Conservation (phyloP, 2,113 vertebrate species). For the Campylomormyrus numenius region DNA sequence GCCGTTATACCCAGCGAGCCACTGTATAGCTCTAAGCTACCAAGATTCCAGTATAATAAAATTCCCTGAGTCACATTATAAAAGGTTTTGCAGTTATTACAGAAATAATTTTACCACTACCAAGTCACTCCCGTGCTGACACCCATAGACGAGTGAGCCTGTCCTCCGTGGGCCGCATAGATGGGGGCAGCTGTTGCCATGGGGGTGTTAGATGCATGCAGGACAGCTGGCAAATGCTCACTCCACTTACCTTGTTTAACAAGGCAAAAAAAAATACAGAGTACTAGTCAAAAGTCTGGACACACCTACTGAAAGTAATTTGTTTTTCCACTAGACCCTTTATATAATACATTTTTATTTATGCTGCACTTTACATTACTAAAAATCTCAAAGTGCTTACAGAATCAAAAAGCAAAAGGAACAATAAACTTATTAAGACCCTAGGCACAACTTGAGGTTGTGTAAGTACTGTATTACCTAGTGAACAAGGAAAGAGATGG, state of each 20-base stretch:
- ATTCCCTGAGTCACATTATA: neutral
- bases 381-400: too few relatives aligned
- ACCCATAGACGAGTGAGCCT: neutral
- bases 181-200: neutral
- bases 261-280: neutral
- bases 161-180: neutral
- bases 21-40: neutral
- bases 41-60: neutral
- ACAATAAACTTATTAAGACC: neutral
- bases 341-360: too few relatives aligned
- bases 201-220: neutral
- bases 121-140: neutral
- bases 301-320: neutral
- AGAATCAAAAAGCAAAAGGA: too few relatives aligned
- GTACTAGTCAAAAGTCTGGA: neutral
- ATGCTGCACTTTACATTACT: too few relatives aligned
- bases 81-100: neutral
- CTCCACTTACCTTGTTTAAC: neutral
- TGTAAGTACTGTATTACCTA: neutral
- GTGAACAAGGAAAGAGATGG: neutral
- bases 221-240: neutral
- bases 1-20: neutral
- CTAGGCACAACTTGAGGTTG: neutral
- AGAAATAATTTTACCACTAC: neutral
- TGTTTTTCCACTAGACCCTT: neutral